A percentile compares a stretch with the other conserved stretches of the same genome.
Evolutionary conservation across 2,888 invertebrate species (phyloP).

Genomic region (Archips crataeganus): DNA sequence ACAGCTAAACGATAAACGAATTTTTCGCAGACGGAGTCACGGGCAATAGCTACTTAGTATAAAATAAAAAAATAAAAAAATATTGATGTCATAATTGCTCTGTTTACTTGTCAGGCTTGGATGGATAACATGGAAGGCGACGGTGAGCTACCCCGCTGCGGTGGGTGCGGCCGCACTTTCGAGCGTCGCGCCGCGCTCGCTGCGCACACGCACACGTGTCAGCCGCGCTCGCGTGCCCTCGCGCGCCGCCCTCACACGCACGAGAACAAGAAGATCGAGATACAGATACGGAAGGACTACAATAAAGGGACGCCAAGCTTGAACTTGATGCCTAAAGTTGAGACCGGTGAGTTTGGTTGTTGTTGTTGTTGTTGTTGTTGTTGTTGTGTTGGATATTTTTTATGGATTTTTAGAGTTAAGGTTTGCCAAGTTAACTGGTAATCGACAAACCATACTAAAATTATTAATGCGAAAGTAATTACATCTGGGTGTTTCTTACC

Average conservation of each 20-base stretch:
- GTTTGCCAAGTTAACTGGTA: no score
- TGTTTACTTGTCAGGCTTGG: slow-evolving; percentile 77
- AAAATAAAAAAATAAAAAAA: no score
- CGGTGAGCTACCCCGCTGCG: slow-evolving; percentile 87
- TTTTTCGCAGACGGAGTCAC: no score
- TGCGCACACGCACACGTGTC: slow-evolving; percentile 90
- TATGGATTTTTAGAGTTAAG: no score
- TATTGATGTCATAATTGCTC: no score
- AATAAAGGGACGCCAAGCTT: slow-evolving; percentile 63
- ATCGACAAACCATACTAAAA: no score
- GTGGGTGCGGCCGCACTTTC: slow-evolving; percentile 90
- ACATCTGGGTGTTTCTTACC: no score
- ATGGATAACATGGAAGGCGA: slow-evolving; percentile 88
- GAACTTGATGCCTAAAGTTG: slow-evolving; percentile 45
- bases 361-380: no score
- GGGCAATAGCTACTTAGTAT: no score
- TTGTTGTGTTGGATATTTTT: no score
- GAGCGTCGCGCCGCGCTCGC: slow-evolving; percentile 90
- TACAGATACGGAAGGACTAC: slow-evolving; percentile 79
- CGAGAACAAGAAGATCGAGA: slow-evolving; percentile 71
- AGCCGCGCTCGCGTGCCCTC: slow-evolving; percentile 75
- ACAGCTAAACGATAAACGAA: no score
- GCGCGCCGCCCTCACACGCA: slow-evolving; percentile 53
- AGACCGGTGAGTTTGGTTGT: slow-evolving; percentile 26
- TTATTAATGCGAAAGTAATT: no score